Conservation (phyloP, 2,888 invertebrate genomes). For the Neuroscelio doddi region DNA sequence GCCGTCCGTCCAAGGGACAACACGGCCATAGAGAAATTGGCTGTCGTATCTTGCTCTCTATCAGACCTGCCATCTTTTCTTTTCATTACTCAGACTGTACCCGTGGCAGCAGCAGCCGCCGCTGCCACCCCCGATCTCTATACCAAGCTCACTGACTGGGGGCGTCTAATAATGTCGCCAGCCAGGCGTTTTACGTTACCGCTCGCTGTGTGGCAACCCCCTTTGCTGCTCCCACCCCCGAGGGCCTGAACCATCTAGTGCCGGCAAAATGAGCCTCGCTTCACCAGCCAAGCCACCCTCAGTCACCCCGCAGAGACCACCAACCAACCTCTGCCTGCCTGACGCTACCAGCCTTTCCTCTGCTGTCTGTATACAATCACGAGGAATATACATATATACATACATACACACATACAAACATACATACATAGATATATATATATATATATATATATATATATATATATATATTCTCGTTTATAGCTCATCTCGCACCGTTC, state of each 20-base stretch:
- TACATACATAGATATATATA: no score
- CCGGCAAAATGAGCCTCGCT: slow-evolving; percentile 71
- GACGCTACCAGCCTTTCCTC: slow-evolving; percentile 6
- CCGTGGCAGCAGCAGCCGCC: slow-evolving; percentile 44
- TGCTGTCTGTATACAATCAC: not conserved
- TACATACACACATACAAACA: no score
- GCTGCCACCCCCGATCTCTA: slow-evolving; percentile 26
- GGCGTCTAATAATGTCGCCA: slow-evolving; percentile 73
- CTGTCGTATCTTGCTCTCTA: slow-evolving; percentile 35
- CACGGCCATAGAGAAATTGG: not conserved
- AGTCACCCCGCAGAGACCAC: slow-evolving; percentile 32
- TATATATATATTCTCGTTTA: not conserved
- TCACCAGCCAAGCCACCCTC: slow-evolving; percentile 55
- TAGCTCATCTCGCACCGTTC: not conserved
- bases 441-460: not conserved
- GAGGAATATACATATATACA: no score
- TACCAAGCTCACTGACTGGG: slow-evolving; percentile 60
- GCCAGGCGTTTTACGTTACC: slow-evolving; percentile 68
- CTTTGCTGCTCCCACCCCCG: slow-evolving; percentile 43
- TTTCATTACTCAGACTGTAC: slow-evolving; percentile 65
- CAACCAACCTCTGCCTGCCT: slow-evolving; percentile 21
- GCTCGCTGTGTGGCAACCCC: slow-evolving; percentile 48
- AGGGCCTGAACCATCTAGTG: slow-evolving; percentile 56
- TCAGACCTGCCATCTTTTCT: slow-evolving; percentile 52
- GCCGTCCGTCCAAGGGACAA: no score